Evolutionary conservation across 2,113 vertebrate species (phyloP), one percentile per base, ranked within the genome.

Genomic region (Plecotus auritus): DNA sequence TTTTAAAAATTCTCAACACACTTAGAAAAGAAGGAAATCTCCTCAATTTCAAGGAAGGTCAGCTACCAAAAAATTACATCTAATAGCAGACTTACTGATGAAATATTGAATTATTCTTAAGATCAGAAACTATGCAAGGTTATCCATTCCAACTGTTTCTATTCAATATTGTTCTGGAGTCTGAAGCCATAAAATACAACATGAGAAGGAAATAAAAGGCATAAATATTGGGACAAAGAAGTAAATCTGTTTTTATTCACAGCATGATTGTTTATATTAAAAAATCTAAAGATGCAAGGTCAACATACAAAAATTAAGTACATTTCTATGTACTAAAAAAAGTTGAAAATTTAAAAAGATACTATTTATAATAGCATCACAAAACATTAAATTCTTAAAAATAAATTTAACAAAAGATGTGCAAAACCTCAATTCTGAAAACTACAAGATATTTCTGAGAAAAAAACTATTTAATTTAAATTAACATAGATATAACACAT

Each of bases 391-490:
- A 45, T 28, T 83, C 81, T 84, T 66, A 84, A 20, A 11, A 66
- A 84, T 83, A 84, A 66, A 84, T 84, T 84, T 66, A 64, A 83
- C 81, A 83, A 83, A 83, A 77, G 18, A 70, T 54, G 6, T 51
- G 2, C 22, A 83, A 64, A 51, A 85, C 4, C 32, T 22, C 86
- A 13, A 80, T 89, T 78, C 8, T 91, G 8, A 93, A 87, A 67
- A 90, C 4, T 28, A 80, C 17, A 87, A 59, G 69, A 20, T 86
- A 73, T 67, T 90, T 88, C 35, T 82, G 5, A 88, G n/a, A 40
- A 95, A 91, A 92, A 89, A 30, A 54, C 47, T 20, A 26, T 77
- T 49, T n/a, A 77, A 86, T 86, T 66, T 76, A 88, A 85, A 91
- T 72, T 90, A 85, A 77, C 32, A 93, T 17, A 86, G 23, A 73